phyloP scores from a whole-genome alignment of 2,888 invertebrate genomes.

The Mythimna loreyi region DNA sequence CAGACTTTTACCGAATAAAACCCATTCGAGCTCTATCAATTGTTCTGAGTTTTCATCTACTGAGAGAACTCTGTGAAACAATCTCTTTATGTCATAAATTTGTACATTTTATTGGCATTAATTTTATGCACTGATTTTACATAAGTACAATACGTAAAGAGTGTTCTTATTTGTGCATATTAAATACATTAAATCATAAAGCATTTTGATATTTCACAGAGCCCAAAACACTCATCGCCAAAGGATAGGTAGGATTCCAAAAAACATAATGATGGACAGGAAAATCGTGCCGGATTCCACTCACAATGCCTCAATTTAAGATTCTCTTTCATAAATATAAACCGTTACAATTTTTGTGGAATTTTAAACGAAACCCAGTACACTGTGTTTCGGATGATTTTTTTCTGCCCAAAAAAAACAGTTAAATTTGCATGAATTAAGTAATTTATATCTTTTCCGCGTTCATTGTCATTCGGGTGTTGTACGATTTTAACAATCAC shows the following conservation, averaged over 20 bases:
- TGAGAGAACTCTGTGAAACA: too few relatives aligned
- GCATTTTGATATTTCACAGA: slow-evolving; percentile 46
- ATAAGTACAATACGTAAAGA: slow-evolving; percentile 8
- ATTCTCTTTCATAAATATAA: slow-evolving; percentile 72
- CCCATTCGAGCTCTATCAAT: too few relatives aligned
- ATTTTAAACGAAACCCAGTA: slow-evolving; percentile 71
- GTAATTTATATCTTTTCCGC: slow-evolving; percentile 76
- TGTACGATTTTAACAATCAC: slow-evolving; percentile 61
- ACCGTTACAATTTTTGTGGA: slow-evolving; percentile 74
- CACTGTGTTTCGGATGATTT: slow-evolving; percentile 55
- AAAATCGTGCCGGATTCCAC: slow-evolving; percentile 63
- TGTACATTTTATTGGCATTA: background rate
- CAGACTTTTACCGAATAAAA: too few relatives aligned
- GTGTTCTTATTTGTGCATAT: slow-evolving; percentile 6
- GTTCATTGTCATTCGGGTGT: slow-evolving; percentile 70
- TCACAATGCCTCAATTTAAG: slow-evolving; percentile 78
- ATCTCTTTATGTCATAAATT: background rate
- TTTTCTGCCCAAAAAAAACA: slow-evolving; percentile 64
- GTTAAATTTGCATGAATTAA: slow-evolving; percentile 82
- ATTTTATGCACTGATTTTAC: background rate
- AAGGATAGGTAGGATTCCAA: slow-evolving; percentile 53
- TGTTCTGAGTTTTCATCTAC: too few relatives aligned
- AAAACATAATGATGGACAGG: slow-evolving; percentile 63
- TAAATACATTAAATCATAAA: slow-evolving; percentile 31
- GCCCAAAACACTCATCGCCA: slow-evolving; percentile 43